Conservation (phyloP, 2,888 invertebrate genomes). For the Ichneumoninae sp. region DNA sequence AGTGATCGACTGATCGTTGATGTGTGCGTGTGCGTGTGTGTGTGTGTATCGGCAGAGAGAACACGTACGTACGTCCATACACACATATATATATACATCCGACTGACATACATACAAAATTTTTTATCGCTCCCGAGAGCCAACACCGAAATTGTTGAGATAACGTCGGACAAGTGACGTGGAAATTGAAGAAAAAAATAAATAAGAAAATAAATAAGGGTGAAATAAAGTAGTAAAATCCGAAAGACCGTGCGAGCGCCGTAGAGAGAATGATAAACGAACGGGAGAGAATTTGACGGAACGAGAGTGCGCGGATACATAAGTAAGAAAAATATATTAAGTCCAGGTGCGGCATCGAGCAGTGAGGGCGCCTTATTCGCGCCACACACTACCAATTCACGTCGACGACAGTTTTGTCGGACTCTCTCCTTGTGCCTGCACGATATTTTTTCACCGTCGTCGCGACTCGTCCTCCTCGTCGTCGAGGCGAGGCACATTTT, state of each 20-base stretch:
- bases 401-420: constrained; percentile 10
- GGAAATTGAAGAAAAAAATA: background rate
- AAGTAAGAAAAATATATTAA: background rate
- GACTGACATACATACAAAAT: constrained; percentile 12
- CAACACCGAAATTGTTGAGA: constrained; percentile 3
- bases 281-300: background rate
- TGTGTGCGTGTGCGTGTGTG: background rate
- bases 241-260: background rate
- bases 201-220: background rate
- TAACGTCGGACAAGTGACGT: constrained; percentile 2
- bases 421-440: background rate
- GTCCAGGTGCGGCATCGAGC: constrained; percentile 56
- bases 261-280: background rate
- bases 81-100: background rate
- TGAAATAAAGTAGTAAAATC: background rate
- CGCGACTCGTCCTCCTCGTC: background rate
- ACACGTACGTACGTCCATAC: constrained; percentile 47
- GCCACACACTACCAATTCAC: constrained; percentile 45
- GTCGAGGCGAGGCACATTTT: constrained; percentile 7
- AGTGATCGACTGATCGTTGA: constrained; percentile 61
- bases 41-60: constrained; percentile 47
- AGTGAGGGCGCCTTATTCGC: constrained; percentile 76
- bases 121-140: constrained; percentile 8
- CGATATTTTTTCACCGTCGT: background rate
- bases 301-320: constrained; percentile 1